Conservation (phyloP, 1,140 invertebrate species). For the Solenopsis invicta region DNA sequence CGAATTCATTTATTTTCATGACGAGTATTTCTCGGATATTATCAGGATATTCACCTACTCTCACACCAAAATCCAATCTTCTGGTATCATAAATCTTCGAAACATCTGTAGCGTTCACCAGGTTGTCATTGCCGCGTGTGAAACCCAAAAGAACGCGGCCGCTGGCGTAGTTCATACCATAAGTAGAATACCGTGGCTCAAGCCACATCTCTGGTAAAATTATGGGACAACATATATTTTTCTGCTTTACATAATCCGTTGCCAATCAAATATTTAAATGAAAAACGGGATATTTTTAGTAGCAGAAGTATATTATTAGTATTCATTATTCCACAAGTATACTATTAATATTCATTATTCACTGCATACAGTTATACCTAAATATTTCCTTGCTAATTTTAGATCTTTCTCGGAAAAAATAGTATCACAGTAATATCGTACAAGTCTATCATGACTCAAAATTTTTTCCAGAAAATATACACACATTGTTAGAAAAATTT, state of each 20-base stretch:
- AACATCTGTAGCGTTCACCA: constrained; percentile 54
- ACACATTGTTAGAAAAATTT: background rate
- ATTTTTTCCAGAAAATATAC: background rate
- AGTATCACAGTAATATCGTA: background rate
- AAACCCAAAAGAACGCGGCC: constrained; percentile 77
- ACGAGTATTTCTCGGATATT: constrained; percentile 71
- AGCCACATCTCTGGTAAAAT: constrained; percentile 87
- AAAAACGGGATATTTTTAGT: background rate
- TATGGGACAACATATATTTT: background rate
- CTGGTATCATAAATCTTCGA: constrained; percentile 66
- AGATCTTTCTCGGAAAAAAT: background rate
- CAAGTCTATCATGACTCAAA: background rate
- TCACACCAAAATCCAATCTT: constrained; percentile 81
- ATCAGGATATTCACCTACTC: constrained; percentile 67
- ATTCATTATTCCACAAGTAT: background rate
- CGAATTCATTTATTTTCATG: constrained; percentile 70
- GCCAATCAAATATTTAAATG: background rate
- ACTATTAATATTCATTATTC: too few relatives aligned
- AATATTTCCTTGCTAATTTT: background rate
- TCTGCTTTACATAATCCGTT: background rate
- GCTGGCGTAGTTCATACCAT: constrained; percentile 86
- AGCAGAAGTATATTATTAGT: background rate
- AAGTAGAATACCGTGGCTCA: constrained; percentile 86
- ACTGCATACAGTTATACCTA: background rate
- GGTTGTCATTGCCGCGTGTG: constrained; percentile 77